Evolutionary conservation across 2,113 vertebrate genomes (phyloP).

Genomic region (Stegastes partitus): DNA sequence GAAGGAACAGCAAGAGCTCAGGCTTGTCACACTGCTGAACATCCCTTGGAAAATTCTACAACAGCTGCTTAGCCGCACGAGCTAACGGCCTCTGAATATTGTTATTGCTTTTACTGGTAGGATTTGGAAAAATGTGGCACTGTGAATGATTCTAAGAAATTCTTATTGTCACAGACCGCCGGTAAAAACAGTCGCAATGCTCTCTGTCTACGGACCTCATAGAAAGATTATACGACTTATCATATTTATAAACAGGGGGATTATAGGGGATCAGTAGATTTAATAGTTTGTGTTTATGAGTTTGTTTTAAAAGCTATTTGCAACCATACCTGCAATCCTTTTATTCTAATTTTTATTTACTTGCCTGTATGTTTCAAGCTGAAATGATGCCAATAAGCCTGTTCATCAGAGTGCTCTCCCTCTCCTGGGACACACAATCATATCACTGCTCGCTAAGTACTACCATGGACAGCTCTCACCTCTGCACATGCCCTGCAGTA

Average conservation of each 20-base stretch:
- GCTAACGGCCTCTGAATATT: constrained; percentile 52
- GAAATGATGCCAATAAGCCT: constrained; percentile 62
- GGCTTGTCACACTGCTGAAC: constrained; percentile 41
- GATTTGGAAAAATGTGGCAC: constrained; percentile 45
- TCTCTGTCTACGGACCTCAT: constrained; percentile 73
- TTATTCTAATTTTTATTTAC: constrained; percentile 69
- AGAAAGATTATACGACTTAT: constrained; percentile 48
- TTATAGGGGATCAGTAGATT: constrained; percentile 49
- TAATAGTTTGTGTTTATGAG: constrained; percentile 72
- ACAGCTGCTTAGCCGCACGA: constrained; percentile 42
- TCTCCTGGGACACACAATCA: constrained; percentile 52
- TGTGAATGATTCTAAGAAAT: constrained; percentile 32
- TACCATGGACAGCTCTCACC: constrained; percentile 72
- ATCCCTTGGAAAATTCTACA: constrained; percentile 57
- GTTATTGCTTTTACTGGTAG: constrained; percentile 59
- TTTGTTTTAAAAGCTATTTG: constrained; percentile 67
- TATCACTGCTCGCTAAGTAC: constrained; percentile 34
- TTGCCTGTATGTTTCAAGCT: constrained; percentile 61
- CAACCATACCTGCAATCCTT: constrained; percentile 44
- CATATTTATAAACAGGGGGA: constrained; percentile 52
- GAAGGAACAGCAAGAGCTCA: constrained; percentile 45
- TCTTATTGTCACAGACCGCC: constrained; percentile 41
- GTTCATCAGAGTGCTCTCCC: constrained; percentile 49
- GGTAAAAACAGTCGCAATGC: constrained; percentile 58
- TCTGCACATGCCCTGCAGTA: constrained; percentile 70